A percentile compares a stretch with the other conserved stretches of the same genome.
phyloP scores from a whole-genome alignment of 2,888 invertebrate genomes.

The Leptinotarsa rubiginosa region DNA sequence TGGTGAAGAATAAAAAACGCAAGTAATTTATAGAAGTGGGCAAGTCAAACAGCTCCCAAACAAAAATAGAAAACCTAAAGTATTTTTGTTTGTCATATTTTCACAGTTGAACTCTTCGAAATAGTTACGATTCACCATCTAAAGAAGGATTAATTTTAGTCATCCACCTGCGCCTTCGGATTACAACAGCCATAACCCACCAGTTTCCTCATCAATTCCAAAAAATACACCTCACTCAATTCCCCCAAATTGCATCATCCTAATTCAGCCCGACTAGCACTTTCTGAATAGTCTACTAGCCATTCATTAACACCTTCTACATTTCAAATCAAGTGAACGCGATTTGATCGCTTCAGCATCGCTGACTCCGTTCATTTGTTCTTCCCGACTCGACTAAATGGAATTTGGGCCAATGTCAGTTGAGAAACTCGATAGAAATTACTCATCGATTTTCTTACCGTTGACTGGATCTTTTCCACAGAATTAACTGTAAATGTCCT shows the following conservation, averaged over 20 bases:
- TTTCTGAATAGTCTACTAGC: not conserved
- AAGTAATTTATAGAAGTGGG: no score
- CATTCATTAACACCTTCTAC: conserved; percentile 6
- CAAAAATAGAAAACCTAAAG: no score
- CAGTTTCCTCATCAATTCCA: no score
- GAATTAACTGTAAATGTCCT: not conserved
- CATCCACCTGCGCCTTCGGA: no score
- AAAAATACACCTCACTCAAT: no score
- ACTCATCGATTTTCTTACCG: conserved; percentile 4
- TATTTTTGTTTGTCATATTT: no score
- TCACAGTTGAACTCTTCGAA: no score
- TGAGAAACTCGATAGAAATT: conserved; percentile 9
- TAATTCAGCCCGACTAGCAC: not conserved
- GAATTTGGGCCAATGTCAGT: conserved; percentile 17
- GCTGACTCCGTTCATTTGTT: conserved; percentile 13
- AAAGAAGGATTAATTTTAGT: no score
- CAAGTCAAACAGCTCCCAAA: no score
- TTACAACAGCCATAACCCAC: no score
- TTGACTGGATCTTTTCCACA: conserved; percentile 1
- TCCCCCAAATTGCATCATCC: not conserved
- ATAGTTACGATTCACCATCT: no score
- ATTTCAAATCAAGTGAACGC: conserved; percentile 1
- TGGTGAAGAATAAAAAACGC: no score
- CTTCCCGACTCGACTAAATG: not conserved
- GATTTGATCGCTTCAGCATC: conserved; percentile 13